Conservation (phyloP, 1,140 invertebrate genomes). For the Cydia strobilella region DNA sequence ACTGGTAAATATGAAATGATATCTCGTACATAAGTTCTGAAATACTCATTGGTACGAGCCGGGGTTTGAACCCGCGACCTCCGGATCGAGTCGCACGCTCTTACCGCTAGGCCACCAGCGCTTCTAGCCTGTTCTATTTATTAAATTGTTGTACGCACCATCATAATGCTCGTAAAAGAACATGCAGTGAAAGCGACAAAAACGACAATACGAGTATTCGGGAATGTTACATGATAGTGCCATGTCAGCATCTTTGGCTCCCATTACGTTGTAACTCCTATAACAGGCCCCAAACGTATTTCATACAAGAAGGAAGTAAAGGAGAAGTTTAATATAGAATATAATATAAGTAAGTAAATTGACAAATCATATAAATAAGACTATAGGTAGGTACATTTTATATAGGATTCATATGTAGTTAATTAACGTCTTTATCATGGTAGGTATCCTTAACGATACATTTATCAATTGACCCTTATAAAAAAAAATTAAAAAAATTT, state of each 20-base stretch:
- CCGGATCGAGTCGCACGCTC: too few species aligned
- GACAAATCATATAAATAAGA: too few species aligned
- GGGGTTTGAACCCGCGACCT: too few species aligned
- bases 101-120: too few species aligned
- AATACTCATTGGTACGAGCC: too few species aligned
- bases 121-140: too few species aligned
- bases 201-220: conserved; percentile 1
- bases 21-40: too few species aligned
- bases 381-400: too few species aligned
- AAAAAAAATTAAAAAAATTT: too few species aligned
- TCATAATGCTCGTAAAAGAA: background rate
- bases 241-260: background rate
- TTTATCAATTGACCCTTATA: background rate
- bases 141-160: background rate
- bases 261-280: background rate
- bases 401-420: too few species aligned
- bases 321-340: background rate
- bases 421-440: too few species aligned
- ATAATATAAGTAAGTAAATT: background rate
- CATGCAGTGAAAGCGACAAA: background rate
- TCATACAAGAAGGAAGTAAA: background rate
- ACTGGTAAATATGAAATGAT: too few species aligned
- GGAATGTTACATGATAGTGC: background rate
- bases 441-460: background rate
- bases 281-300: background rate